Evolutionary conservation across 2,888 invertebrate genomes (phyloP).

Genomic region (Branchellion lobata): DNA sequence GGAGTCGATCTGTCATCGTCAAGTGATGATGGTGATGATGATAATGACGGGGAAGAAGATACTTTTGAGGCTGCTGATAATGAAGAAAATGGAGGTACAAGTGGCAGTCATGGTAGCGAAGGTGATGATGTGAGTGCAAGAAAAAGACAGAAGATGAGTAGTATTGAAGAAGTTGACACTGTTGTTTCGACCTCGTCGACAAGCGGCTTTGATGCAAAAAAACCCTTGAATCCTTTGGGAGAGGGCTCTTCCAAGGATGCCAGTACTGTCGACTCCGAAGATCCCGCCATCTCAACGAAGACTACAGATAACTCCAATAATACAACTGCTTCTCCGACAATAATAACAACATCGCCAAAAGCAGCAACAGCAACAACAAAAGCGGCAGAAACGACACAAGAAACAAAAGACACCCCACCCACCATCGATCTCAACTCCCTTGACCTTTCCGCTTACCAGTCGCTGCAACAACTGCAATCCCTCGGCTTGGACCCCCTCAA

Average conservation of each 20-base stretch:
- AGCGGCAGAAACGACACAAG: too few relatives aligned
- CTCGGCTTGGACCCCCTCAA: constrained; percentile 63
- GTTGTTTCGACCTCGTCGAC: neutral
- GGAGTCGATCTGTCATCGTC: neutral
- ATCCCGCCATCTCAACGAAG: neutral
- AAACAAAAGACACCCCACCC: neutral
- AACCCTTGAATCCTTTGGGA: neutral
- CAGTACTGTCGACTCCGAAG: neutral
- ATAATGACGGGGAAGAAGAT: neutral
- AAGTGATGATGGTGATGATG: constrained; percentile 16
- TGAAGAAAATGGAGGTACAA: neutral
- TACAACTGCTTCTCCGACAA: too few relatives aligned
- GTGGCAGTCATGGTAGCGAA: neutral
- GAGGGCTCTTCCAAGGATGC: neutral
- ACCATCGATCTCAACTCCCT: constrained; percentile 31
- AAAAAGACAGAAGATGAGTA: neutral
- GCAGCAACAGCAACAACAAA: too few relatives aligned
- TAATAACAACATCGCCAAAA: too few relatives aligned
- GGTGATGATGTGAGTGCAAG: constrained; percentile 1
- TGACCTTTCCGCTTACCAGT: constrained; percentile 54
- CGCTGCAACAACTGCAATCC: constrained; percentile 55
- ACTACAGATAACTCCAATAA: too few relatives aligned
- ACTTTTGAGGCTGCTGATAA: neutral
- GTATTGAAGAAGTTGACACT: neutral
- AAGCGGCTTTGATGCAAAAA: too few relatives aligned